Evolutionary conservation across 1,140 invertebrate genomes (phyloP).

Genomic region (Neoseiulus cucumeris): DNA sequence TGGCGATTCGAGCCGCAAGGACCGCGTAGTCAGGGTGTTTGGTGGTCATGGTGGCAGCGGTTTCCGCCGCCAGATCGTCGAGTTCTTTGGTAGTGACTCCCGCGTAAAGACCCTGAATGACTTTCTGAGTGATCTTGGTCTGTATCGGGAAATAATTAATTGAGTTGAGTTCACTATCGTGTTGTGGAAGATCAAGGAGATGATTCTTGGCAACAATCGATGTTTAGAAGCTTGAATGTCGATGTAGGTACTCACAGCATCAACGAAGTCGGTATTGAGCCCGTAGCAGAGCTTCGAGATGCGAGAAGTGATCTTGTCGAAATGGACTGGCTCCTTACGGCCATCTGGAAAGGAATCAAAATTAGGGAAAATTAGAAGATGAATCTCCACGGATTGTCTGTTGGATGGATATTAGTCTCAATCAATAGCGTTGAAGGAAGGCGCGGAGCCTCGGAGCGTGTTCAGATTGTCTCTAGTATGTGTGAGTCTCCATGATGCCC

Average conservation of each 20-base stretch:
- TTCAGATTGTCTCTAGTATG: too few species aligned
- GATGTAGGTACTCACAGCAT: constrained; percentile 36
- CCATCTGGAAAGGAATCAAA: constrained; percentile 37
- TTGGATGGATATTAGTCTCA: too few species aligned
- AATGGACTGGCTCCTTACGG: constrained; percentile 72
- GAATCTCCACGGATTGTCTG: too few species aligned
- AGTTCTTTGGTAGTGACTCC: constrained; percentile 90
- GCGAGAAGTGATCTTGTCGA: constrained; percentile 92
- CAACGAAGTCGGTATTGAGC: constrained; percentile 82
- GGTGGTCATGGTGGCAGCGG: constrained; percentile 81
- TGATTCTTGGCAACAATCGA: too few species aligned
- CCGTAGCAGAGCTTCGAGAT: constrained; percentile 90
- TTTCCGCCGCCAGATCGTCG: constrained; percentile 92
- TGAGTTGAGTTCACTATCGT: background rate
- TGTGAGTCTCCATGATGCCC: too few species aligned
- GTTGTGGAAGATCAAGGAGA: too few species aligned
- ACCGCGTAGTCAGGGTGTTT: constrained; percentile 92
- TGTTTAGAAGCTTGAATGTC: background rate
- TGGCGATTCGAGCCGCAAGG: constrained; percentile 79
- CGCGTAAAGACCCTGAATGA: constrained; percentile 79
- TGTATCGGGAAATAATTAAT: constrained; percentile 20
- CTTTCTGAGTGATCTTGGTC: constrained; percentile 33
- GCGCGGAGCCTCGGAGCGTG: too few species aligned
- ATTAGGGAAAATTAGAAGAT: too few species aligned
- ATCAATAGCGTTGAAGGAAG: too few species aligned